Evolutionary conservation across 2,113 vertebrate genomes (phyloP).

Genomic region (Pagrus major): DNA sequence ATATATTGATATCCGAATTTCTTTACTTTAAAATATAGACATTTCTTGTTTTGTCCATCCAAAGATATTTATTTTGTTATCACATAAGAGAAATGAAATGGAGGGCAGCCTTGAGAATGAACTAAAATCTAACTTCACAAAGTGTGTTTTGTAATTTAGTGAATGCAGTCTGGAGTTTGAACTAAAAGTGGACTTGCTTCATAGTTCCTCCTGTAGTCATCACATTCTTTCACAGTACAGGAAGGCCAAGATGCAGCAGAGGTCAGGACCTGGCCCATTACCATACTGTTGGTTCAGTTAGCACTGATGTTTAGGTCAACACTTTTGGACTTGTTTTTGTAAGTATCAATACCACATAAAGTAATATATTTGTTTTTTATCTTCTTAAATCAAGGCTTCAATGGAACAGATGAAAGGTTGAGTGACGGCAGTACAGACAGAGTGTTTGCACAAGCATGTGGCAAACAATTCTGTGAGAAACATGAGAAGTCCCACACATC

Average conservation of each 20-base stretch:
- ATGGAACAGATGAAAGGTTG: not conserved
- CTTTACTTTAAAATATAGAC: not conserved
- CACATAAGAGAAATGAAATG: not conserved
- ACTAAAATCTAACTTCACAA: not conserved
- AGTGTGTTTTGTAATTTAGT: not conserved
- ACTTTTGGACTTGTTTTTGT: not conserved
- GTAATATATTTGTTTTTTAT: rapidly evolving
- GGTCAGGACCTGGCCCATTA: not conserved
- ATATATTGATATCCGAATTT: no score
- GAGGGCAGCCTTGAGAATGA: not conserved
- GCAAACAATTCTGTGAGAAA: slow-evolving; percentile 14
- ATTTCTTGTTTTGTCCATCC: not conserved
- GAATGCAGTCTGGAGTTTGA: not conserved
- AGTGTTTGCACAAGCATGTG: slow-evolving; percentile 16
- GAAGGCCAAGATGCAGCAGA: slow-evolving; percentile 3
- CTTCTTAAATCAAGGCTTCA: not conserved
- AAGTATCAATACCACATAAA: rapidly evolving
- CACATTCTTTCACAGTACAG: slow-evolving; percentile 54
- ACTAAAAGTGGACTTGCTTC: not conserved
- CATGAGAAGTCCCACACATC: slow-evolving; percentile 5
- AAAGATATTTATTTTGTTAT: not conserved
- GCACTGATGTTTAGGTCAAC: not conserved
- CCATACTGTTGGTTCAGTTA: not conserved
- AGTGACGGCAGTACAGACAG: not conserved
- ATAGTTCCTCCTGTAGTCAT: slow-evolving; percentile 27